Conservation (phyloP, 2,797 vertebrate species). For the Psittacula derbiana region DNA sequence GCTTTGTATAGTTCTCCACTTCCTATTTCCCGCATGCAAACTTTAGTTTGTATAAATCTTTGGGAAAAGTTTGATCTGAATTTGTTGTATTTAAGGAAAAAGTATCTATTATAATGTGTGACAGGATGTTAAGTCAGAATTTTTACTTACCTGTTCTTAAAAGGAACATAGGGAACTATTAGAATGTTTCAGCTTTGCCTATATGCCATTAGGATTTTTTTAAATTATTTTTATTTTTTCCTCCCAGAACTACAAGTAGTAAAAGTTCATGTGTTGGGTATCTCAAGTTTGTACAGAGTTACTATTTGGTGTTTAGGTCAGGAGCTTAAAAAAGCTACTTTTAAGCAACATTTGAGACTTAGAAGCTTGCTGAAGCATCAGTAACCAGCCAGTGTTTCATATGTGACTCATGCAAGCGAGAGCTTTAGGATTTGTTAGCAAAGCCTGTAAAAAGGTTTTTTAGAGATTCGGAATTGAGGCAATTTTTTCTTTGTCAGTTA, state of each 20-base stretch:
- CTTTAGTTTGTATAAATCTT: background rate
- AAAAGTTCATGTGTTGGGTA: background rate
- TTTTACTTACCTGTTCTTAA: background rate
- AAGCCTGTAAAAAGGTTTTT: background rate
- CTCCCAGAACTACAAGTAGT: background rate
- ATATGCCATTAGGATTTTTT: background rate
- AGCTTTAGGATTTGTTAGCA: background rate
- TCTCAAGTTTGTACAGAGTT: background rate
- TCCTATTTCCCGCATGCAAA: background rate
- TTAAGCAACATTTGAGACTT: background rate
- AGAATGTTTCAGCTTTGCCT: background rate
- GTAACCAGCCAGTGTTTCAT: background rate
- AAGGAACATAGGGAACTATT: background rate
- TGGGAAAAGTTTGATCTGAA: background rate
- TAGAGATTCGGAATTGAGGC: background rate
- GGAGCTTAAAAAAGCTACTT: background rate
- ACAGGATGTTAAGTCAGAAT: background rate
- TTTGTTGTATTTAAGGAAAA: background rate
- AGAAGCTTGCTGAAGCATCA: background rate
- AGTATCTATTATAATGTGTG: background rate
- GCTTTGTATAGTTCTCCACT: background rate
- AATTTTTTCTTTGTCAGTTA: background rate
- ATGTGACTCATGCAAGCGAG: background rate
- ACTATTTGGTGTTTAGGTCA: background rate
- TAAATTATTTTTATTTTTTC: background rate